Conservation (phyloP, 1,140 invertebrate species). For the Drosophila kepulauana region DNA sequence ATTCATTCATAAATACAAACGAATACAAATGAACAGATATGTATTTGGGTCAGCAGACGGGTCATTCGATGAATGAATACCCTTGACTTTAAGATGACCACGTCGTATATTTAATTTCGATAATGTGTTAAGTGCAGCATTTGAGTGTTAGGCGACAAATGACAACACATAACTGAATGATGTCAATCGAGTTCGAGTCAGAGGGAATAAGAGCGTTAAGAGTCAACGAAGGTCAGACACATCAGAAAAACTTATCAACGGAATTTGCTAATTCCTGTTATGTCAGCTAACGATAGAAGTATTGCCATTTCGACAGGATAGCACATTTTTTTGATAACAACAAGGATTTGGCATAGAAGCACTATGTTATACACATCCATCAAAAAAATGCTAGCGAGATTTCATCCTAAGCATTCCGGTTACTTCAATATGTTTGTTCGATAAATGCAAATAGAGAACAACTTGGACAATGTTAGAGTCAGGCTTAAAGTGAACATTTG, state of each 20-base stretch:
- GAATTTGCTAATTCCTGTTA: neutral
- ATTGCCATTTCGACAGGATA: neutral
- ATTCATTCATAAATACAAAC: slow-evolving; percentile 5
- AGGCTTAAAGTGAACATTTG: neutral
- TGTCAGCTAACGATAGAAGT: neutral
- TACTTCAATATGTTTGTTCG: neutral
- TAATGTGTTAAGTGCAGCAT: slow-evolving; percentile 11
- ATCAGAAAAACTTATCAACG: neutral
- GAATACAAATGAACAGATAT: slow-evolving; percentile 20
- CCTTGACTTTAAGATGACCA: slow-evolving; percentile 44
- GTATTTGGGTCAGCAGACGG: slow-evolving; percentile 57
- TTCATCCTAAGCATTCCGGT: neutral
- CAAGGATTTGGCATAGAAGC: too few relatives aligned
- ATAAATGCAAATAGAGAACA: neutral
- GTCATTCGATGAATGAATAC: slow-evolving; percentile 55
- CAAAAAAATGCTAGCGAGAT: neutral
- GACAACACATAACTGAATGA: neutral
- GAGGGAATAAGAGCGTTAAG: too few relatives aligned
- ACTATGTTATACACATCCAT: too few relatives aligned
- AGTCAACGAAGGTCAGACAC: too few relatives aligned
- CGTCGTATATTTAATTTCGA: slow-evolving; percentile 47
- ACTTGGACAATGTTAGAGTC: neutral
- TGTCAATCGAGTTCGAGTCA: neutral
- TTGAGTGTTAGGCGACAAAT: neutral
- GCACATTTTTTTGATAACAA: neutral